A percentile compares a stretch with the other conserved stretches of the same genome.
Evolutionary conservation across 1,140 invertebrate species (phyloP).

Genomic region (Copidosoma floridanum): DNA sequence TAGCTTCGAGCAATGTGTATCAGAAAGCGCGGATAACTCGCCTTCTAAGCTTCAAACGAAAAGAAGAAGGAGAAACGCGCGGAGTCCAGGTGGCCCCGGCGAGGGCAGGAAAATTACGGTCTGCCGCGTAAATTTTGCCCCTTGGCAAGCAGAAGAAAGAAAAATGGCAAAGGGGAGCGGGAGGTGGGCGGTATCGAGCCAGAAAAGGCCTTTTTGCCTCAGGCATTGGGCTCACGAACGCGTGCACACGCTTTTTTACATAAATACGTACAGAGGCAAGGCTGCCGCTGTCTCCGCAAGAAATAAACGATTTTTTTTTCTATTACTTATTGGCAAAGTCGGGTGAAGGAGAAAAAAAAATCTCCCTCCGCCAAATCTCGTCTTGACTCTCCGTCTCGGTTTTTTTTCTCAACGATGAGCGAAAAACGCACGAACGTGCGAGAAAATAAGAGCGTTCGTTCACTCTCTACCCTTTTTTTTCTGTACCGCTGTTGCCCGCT

Average conservation of each 20-base stretch:
- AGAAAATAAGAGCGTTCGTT: not conserved
- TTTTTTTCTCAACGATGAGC: not conserved
- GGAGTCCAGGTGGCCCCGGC: not conserved
- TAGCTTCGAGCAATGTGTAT: no score
- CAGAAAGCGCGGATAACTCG: no score
- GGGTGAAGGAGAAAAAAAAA: no score
- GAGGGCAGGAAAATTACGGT: not conserved
- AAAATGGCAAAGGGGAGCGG: not conserved
- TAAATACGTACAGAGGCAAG: no score
- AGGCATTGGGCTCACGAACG: no score
- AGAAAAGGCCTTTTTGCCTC: no score
- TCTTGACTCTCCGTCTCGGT: not conserved
- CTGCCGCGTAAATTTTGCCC: not conserved
- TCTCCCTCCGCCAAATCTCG: no score
- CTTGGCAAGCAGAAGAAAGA: not conserved
- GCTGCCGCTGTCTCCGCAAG: not conserved
- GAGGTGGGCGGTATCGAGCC: not conserved
- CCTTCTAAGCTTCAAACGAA: no score
- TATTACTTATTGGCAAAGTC: constrained; percentile 8
- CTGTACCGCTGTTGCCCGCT: no score
- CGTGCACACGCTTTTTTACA: no score
- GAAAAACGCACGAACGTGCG: not conserved
- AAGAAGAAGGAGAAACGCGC: not conserved
- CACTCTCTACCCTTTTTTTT: not conserved
- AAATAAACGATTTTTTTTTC: constrained; percentile 11